Conservation (phyloP, 2,113 vertebrate genomes). For the Tupaia chinensis region DNA sequence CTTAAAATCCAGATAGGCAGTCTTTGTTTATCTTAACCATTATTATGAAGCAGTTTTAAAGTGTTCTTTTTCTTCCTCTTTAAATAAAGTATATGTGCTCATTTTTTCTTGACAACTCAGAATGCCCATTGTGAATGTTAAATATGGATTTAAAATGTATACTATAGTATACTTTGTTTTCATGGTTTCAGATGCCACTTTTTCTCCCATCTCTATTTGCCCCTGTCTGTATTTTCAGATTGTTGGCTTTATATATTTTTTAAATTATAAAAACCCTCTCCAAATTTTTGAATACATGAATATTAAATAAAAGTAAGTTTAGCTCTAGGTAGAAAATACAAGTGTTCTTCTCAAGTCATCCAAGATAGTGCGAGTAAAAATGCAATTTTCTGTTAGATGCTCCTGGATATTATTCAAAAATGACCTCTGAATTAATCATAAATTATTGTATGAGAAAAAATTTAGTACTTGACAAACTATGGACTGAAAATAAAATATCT, state of each 20-base stretch:
- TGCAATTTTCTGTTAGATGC: neutral
- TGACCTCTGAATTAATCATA: conserved; percentile 13
- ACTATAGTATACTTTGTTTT: neutral
- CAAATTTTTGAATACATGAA: neutral
- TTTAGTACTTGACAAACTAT: neutral
- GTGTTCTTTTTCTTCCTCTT: neutral
- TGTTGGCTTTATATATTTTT: neutral
- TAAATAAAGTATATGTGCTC: neutral
- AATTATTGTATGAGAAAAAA: neutral
- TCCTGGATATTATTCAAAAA: neutral
- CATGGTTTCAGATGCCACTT: neutral
- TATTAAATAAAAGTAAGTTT: conserved; percentile 33
- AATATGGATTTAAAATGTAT: neutral
- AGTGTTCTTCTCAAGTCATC: neutral
- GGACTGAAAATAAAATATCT: neutral
- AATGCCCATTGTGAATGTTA: neutral
- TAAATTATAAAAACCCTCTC: neutral
- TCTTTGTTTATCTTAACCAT: conserved; percentile 5
- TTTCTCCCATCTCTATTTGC: neutral
- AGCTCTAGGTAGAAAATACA: neutral
- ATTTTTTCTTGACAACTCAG: neutral
- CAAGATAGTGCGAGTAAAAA: neutral
- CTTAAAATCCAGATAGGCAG: conserved; percentile 34
- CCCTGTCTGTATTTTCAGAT: neutral
- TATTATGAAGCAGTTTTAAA: conserved; percentile 6